Conservation (phyloP, 1,140 invertebrate genomes). For the Eubasilissa regina region DNA sequence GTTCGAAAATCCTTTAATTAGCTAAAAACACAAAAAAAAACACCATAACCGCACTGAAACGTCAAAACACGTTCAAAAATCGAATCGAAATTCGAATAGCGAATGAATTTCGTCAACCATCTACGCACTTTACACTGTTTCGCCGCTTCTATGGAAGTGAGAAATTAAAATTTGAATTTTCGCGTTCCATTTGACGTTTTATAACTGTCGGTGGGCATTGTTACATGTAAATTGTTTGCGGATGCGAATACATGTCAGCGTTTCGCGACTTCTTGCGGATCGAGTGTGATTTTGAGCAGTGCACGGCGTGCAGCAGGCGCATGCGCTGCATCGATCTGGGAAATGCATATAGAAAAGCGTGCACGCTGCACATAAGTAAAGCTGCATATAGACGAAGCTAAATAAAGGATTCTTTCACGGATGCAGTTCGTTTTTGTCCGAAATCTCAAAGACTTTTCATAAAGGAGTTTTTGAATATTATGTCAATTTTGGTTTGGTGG, state of each 20-base stretch:
- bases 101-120: not conserved
- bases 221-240: not conserved
- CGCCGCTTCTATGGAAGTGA: slow-evolving; percentile 1
- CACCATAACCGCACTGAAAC: no score
- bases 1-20: no score
- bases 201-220: not conserved
- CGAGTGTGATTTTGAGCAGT: slow-evolving; percentile 1
- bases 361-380: not conserved
- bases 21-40: no score
- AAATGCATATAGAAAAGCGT: slow-evolving; percentile 19
- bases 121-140: not conserved
- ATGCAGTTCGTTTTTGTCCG: no score
- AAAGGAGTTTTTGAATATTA: no score
- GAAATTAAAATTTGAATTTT: not conserved
- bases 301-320: slow-evolving; percentile 19
- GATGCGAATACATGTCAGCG: slow-evolving; percentile 1
- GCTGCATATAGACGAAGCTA: not conserved
- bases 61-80: no score
- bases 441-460: no score
- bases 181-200: slow-evolving; percentile 16
- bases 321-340: slow-evolving; percentile 53
- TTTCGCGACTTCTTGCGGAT: not conserved
- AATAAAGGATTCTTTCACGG: no score
- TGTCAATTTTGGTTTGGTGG: no score
- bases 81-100: not conserved